Percentiles rank a stretch among this genome's conserved stretches.
Conservation (phyloP, 2,797 vertebrate species). For the Hemibagrus guttatus region DNA sequence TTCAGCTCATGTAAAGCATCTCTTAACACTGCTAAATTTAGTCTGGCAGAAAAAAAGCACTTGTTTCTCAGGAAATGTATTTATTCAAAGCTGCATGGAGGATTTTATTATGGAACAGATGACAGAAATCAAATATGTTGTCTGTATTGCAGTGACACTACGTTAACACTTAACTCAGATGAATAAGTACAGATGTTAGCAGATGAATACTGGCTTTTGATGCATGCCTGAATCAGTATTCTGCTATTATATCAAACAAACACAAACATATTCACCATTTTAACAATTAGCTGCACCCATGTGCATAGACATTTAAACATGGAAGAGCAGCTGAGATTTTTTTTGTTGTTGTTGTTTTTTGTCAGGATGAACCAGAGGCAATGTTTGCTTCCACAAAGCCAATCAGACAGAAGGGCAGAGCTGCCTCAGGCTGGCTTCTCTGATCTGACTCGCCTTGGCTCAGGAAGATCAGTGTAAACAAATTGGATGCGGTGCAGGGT, state of each 20-base stretch:
- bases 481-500: conserved; percentile 29
- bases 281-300: neutral
- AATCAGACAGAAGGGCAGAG: conserved; percentile 53
- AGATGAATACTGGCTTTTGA: neutral
- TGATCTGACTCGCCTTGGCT: conserved; percentile 50
- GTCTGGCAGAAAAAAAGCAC: neutral
- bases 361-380: conserved; percentile 37
- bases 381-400: conserved; percentile 49
- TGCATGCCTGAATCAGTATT: neutral
- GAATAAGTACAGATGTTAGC: neutral
- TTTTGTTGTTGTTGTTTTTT: neutral
- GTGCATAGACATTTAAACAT: conserved; percentile 4
- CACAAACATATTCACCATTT: conserved; percentile 1
- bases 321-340: neutral
- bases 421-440: conserved; percentile 42
- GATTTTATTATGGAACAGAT: neutral
- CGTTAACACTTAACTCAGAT: neutral
- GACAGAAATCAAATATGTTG: neutral
- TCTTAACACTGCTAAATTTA: conserved; percentile 23
- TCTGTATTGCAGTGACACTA: neutral
- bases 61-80: conserved; percentile 6
- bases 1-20: conserved; percentile 19
- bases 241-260: neutral
- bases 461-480: conserved; percentile 47
- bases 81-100: conserved; percentile 21